Conservation (phyloP, 2,113 vertebrate species). For the Nothobranchius kuhntae region DNA sequence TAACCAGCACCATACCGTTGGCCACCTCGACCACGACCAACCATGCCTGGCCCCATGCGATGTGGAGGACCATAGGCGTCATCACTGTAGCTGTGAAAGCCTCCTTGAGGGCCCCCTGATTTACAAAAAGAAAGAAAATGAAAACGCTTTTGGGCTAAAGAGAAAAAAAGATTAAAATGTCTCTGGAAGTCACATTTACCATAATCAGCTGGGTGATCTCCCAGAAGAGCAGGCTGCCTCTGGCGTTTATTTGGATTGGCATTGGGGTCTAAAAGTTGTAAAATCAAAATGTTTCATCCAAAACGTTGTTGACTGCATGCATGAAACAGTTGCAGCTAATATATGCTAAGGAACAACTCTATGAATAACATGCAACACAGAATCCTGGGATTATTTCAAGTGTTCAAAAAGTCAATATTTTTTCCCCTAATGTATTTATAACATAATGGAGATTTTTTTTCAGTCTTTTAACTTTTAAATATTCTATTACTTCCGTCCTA, state of each 20-base stretch:
- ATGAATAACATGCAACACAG: conserved; percentile 71
- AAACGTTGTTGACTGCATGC: background rate
- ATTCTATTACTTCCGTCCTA: conserved; percentile 27
- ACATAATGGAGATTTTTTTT: conserved; percentile 75
- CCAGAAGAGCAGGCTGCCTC: conserved; percentile 89
- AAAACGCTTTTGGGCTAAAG: background rate
- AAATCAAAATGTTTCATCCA: conserved; percentile 29
- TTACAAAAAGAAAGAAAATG: background rate
- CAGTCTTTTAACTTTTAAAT: conserved; percentile 16
- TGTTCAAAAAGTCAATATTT: conserved; percentile 25
- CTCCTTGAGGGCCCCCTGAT: conserved; percentile 86
- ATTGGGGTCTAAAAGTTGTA: conserved; percentile 78
- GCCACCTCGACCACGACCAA: conserved; percentile 84
- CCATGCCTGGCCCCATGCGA: conserved; percentile 86
- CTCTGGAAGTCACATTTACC: conserved; percentile 59
- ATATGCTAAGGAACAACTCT: conserved; percentile 38
- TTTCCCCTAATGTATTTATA: background rate
- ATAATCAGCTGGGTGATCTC: conserved; percentile 90
- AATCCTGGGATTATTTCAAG: conserved; percentile 7
- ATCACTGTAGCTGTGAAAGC: conserved; percentile 88
- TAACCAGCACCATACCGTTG: conserved; percentile 88
- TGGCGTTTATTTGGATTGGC: conserved; percentile 89
- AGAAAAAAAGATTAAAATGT: background rate
- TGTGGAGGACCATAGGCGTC: conserved; percentile 89
- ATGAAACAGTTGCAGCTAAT: conserved; percentile 4